A percentile compares a stretch with the other conserved stretches of the same genome.
phyloP scores from a whole-genome alignment of 2,888 invertebrate species.

The Periphyllus acericola region DNA sequence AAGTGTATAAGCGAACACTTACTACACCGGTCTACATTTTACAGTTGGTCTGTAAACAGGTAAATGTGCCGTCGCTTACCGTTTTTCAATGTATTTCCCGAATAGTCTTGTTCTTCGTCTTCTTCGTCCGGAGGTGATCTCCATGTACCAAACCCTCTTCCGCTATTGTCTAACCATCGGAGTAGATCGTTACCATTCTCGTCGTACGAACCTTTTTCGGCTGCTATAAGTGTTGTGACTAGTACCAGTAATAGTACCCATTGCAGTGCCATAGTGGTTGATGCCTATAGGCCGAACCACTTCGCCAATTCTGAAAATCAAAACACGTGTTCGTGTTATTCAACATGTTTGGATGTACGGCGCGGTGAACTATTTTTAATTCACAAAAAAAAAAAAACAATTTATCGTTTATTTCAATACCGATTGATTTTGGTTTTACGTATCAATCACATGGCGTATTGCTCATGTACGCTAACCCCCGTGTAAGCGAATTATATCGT shows the following conservation, averaged over 20 bases:
- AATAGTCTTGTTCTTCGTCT: conserved; percentile 44
- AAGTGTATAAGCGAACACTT: too few species aligned
- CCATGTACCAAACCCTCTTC: conserved; percentile 53
- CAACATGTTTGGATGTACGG: not conserved
- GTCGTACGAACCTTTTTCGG: conserved; percentile 37
- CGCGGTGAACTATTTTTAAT: too few species aligned
- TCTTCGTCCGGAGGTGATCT: conserved; percentile 48
- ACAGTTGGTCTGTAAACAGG: too few species aligned
- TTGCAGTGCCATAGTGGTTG: conserved; percentile 50
- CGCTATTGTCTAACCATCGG: conserved; percentile 53
- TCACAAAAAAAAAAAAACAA: not conserved
- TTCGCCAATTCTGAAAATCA: conserved; percentile 24
- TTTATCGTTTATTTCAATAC: not conserved
- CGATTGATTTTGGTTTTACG: too few species aligned
- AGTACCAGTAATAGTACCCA: conserved; percentile 49
- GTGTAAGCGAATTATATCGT: too few species aligned
- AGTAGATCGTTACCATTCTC: conserved; percentile 43
- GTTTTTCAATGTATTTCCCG: conserved; percentile 40
- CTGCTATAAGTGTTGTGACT: conserved; percentile 48
- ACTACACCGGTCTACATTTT: too few species aligned
- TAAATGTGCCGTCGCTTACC: conserved; percentile 5
- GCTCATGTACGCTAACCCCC: too few species aligned
- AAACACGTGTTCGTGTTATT: not conserved
- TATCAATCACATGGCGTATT: too few species aligned
- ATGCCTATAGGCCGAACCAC: conserved; percentile 52